phyloP scores from a whole-genome alignment of 2,797 vertebrate genomes.

The Phoeniculus purpureus region DNA sequence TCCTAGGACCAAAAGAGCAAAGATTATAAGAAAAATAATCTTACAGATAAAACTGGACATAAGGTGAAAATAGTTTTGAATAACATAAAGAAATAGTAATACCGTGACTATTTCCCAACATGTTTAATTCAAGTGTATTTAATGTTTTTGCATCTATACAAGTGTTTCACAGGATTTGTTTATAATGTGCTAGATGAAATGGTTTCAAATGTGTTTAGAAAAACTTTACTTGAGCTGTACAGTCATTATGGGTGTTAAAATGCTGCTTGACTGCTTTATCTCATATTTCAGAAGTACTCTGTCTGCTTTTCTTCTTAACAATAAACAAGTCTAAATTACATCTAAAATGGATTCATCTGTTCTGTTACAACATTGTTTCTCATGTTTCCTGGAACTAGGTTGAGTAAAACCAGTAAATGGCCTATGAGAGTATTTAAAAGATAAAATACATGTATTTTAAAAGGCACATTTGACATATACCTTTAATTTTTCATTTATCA shows the following conservation, averaged over 20 bases:
- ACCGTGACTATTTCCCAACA: constrained; percentile 28
- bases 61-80: background rate
- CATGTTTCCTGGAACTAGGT: constrained; percentile 20
- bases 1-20: constrained; percentile 33
- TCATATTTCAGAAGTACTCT: constrained; percentile 69
- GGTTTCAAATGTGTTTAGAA: constrained; percentile 44
- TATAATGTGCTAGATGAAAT: constrained; percentile 45
- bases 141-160: constrained; percentile 49
- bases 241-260: constrained; percentile 59
- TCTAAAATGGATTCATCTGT: constrained; percentile 72
- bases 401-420: background rate
- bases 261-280: constrained; percentile 54
- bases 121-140: constrained; percentile 35
- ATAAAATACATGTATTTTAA: constrained; percentile 1
- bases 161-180: constrained; percentile 51
- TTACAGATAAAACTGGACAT: background rate
- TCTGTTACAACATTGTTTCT: constrained; percentile 66
- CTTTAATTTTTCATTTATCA: background rate
- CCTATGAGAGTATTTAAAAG: background rate
- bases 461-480: background rate
- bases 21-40: constrained; percentile 33
- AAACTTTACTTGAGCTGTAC: constrained; percentile 54
- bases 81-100: background rate
- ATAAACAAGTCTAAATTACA: constrained; percentile 71
- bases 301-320: constrained; percentile 72